phyloP scores from a whole-genome alignment of 2,113 vertebrate genomes.

The Xyrauchen texanus region DNA sequence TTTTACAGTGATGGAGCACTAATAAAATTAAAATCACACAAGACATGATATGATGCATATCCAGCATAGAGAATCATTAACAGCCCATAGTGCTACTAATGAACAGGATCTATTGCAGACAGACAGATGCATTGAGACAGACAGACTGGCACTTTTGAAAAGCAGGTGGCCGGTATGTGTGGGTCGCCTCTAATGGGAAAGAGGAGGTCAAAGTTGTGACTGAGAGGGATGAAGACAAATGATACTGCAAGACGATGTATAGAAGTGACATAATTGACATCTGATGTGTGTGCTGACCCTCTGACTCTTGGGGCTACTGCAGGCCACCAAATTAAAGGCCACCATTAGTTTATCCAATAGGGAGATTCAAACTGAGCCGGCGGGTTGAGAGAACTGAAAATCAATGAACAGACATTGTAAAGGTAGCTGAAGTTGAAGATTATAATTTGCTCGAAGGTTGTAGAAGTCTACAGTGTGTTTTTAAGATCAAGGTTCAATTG shows the following conservation, averaged over 20 bases:
- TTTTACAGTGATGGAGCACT: too few relatives aligned
- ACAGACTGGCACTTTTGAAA: conserved; percentile 60
- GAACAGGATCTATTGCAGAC: neutral
- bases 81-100: neutral
- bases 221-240: conserved; percentile 77
- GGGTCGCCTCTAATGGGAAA: conserved; percentile 59
- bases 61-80: too few relatives aligned
- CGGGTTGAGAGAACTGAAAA: conserved; percentile 11
- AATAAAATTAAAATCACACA: too few relatives aligned
- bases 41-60: too few relatives aligned
- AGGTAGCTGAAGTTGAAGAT: neutral
- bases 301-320: conserved; percentile 62
- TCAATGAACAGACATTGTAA: conserved; percentile 4
- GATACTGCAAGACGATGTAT: conserved; percentile 59
- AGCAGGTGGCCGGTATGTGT: conserved; percentile 48
- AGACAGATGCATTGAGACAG: conserved; percentile 27
- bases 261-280: conserved; percentile 75
- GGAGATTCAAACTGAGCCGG: conserved; percentile 27
- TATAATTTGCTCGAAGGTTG: too few relatives aligned
- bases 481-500: too few relatives aligned
- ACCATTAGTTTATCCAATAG: conserved; percentile 42
- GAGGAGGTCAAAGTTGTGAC: conserved; percentile 68
- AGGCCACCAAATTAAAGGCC: conserved; percentile 56
- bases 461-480: too few relatives aligned
- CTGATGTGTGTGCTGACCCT: conserved; percentile 69